Conservation (phyloP, 2,113 vertebrate species). For the Lasiurus borealis region DNA sequence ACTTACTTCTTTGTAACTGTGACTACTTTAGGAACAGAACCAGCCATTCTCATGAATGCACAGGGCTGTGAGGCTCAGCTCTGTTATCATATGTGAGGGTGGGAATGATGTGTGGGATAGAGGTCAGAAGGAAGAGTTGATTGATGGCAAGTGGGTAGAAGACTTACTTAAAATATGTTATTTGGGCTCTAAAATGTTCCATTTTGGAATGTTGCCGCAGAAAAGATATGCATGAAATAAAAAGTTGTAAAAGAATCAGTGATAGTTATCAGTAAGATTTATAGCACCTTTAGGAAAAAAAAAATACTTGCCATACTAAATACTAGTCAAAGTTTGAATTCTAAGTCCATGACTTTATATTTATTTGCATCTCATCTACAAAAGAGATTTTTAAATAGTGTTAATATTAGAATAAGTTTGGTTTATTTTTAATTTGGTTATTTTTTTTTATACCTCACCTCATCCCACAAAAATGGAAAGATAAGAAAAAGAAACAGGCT, state of each 20-base stretch:
- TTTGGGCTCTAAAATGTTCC: slow-evolving; percentile 49
- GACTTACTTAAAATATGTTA: slow-evolving; percentile 36
- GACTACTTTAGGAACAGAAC: background rate
- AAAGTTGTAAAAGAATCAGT: slow-evolving; percentile 51
- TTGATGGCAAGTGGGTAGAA: slow-evolving; percentile 71
- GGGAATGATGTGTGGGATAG: slow-evolving; percentile 9
- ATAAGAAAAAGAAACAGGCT: slow-evolving; percentile 4
- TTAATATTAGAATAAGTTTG: background rate
- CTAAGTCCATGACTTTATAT: background rate
- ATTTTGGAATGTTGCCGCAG: slow-evolving; percentile 23
- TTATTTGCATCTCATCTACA: background rate
- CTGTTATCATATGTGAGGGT: slow-evolving; percentile 32
- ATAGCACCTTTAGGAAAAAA: background rate
- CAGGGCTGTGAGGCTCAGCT: background rate
- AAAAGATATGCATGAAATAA: slow-evolving; percentile 12
- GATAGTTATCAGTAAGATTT: slow-evolving; percentile 24
- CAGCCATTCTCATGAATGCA: background rate
- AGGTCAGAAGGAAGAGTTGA: slow-evolving; percentile 56
- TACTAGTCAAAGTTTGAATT: background rate
- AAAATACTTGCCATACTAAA: background rate
- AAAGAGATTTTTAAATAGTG: background rate
- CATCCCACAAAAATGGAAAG: background rate
- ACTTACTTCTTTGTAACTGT: background rate
- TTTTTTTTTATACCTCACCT: background rate
- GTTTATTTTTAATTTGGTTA: background rate